Evolutionary conservation across 2,797 vertebrate genomes (phyloP).

Genomic region (Pogoniulus pusillus): DNA sequence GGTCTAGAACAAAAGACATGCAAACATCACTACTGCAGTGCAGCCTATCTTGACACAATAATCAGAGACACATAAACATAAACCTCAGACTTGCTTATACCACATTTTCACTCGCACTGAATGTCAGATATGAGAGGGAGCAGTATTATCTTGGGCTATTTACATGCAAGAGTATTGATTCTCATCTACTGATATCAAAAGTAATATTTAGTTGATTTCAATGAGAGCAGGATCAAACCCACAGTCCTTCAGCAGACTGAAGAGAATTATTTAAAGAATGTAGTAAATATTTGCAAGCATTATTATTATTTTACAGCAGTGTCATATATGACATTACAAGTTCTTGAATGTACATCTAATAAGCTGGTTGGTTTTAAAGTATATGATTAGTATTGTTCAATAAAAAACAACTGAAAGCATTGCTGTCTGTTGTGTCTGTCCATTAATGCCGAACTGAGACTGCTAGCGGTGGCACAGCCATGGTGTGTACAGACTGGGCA

Average conservation of each 20-base stretch:
- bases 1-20: neutral
- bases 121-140: neutral
- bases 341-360: constrained; percentile 68
- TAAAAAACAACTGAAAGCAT: constrained; percentile 53
- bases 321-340: constrained; percentile 25
- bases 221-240: neutral
- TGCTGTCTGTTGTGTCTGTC: neutral
- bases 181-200: constrained; percentile 6
- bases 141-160: neutral
- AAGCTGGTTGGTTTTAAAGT: constrained; percentile 59
- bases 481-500: neutral
- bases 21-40: neutral
- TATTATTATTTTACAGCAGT: constrained; percentile 55
- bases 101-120: neutral
- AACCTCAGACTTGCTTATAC: neutral
- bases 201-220: constrained; percentile 19
- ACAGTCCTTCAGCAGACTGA: neutral
- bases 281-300: constrained; percentile 60
- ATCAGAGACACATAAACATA: neutral
- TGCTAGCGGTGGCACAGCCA: neutral
- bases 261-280: constrained; percentile 71
- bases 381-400: constrained; percentile 70
- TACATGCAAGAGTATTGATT: constrained; percentile 18
- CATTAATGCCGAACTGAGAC: neutral
- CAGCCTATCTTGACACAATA: neutral